Percentiles rank a stretch among this genome's conserved stretches.
Evolutionary conservation across 1,140 invertebrate genomes (phyloP).

Genomic region (fruit fly (Drosophila melanogaster)): Release_6_plus_ISO1_MT NC_004354.4:1330501-1331000

Average conservation of each 20-base stretch:
- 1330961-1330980: constrained; percentile 4
- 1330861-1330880: constrained; percentile 79
- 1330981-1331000: constrained; percentile 5
- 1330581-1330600: constrained; percentile 71
- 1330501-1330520: constrained; percentile 62
- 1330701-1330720: constrained; percentile 42
- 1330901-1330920: constrained; percentile 79
- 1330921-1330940: constrained; percentile 66
- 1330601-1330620: constrained; percentile 75
- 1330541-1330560: constrained; percentile 16
- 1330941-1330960: constrained; percentile 22
- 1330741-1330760: constrained; percentile 71
- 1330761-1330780: constrained; percentile 32
- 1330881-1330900: constrained; percentile 84
- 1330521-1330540: constrained; percentile 57
- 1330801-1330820: constrained; percentile 9
- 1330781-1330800: constrained; percentile 16
- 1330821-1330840: constrained; percentile 54
- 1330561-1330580: constrained; percentile 20
- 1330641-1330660: constrained; percentile 80
- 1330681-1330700: constrained; percentile 37
- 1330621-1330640: constrained; percentile 80
- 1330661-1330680: constrained; percentile 70
- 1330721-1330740: constrained; percentile 76
- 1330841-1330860: constrained; percentile 71